Evolutionary conservation across 1,140 invertebrate genomes (phyloP).

Genomic region (Diorhabda sublineata): DNA sequence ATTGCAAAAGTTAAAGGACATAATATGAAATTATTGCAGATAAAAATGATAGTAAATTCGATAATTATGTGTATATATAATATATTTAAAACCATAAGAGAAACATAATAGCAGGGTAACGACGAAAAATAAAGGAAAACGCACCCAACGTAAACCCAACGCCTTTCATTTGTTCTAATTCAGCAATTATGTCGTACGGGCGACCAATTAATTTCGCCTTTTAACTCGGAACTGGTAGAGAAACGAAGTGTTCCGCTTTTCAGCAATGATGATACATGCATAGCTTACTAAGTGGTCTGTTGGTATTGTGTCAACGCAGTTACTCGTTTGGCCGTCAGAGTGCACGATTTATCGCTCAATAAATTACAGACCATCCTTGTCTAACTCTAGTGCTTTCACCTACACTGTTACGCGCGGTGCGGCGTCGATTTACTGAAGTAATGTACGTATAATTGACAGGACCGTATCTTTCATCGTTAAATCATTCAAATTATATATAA

Average conservation of each 20-base stretch:
- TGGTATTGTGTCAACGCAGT: constrained; percentile 46
- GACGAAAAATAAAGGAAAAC: background rate
- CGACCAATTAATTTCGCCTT: background rate
- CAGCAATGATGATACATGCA: constrained; percentile 32
- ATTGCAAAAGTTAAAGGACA: too few species aligned
- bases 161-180: constrained; percentile 2
- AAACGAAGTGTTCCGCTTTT: constrained; percentile 30
- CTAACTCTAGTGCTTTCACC: constrained; percentile 29
- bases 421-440: constrained; percentile 25
- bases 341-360: constrained; percentile 47
- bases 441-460: constrained; percentile 40
- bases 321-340: constrained; percentile 44
- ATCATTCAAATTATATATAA: constrained; percentile 22
- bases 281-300: constrained; percentile 42
- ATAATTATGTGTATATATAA: too few species aligned
- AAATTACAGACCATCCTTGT: constrained; percentile 43
- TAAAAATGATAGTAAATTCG: too few species aligned
- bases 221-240: background rate
- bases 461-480: constrained; percentile 33
- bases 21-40: too few species aligned
- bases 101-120: background rate
- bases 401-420: constrained; percentile 23
- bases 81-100: background rate
- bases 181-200: constrained; percentile 1
- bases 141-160: background rate